These are phyloP conservation scores for Holotrichia oblita DNA, from an alignment of 1,140 invertebrate genomes.

Conservation along the genomic window DNA sequence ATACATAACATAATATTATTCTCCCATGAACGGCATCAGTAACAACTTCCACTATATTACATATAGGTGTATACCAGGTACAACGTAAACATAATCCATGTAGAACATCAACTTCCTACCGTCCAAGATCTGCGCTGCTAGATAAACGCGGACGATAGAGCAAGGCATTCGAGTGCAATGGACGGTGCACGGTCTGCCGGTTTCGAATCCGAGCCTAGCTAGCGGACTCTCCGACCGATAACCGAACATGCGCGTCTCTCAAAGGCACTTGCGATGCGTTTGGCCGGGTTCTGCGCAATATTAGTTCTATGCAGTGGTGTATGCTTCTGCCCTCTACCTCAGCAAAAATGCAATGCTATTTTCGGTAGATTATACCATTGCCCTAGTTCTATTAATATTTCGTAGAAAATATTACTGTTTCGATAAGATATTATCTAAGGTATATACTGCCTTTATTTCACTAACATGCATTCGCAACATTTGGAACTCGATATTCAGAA, in stretches of 20 bases:
- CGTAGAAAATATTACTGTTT: no score
- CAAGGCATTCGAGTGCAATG: not conserved
- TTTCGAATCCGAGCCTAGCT: conserved; percentile 16
- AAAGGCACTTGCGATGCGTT: not conserved
- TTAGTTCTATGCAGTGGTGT: not conserved
- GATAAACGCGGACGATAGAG: not conserved
- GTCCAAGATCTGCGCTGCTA: conserved; percentile 5
- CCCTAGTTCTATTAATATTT: no score
- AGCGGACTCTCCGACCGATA: not conserved
- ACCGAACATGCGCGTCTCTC: not conserved
- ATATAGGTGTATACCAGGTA: conserved; percentile 1
- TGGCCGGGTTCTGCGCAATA: not conserved
- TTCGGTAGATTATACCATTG: no score
- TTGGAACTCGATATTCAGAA: no score
- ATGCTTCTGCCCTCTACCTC: not conserved
- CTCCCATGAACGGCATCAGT: conserved; percentile 14
- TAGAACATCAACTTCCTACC: conserved; percentile 36
- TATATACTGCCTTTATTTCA: no score
- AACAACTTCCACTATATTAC: conserved; percentile 20
- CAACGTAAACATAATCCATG: conserved; percentile 29
- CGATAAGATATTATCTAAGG: no score
- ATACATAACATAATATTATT: not conserved
- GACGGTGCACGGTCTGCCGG: conserved; percentile 28
- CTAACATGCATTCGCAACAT: no score
- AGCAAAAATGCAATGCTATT: no score